phyloP scores from a whole-genome alignment of 2,113 vertebrate species.

The Xiphias gladius region DNA sequence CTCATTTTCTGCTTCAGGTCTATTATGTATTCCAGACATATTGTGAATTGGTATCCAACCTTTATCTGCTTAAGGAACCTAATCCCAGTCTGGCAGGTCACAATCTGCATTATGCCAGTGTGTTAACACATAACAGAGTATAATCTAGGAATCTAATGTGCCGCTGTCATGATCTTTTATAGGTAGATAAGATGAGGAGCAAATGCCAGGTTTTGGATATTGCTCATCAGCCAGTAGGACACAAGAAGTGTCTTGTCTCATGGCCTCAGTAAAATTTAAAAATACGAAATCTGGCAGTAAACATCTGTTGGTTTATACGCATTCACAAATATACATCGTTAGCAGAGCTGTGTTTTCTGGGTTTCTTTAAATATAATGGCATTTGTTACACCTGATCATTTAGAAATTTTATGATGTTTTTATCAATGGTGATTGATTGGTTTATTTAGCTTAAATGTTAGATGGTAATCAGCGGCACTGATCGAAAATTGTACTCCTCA shows the following conservation, averaged over 20 bases:
- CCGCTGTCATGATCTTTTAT: constrained; percentile 66
- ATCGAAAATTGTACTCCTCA: neutral
- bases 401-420: neutral
- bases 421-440: neutral
- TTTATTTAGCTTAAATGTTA: constrained; percentile 29
- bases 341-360: constrained; percentile 10
- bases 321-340: constrained; percentile 3
- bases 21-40: neutral
- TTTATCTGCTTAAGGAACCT: constrained; percentile 49
- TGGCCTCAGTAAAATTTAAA: constrained; percentile 45
- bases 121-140: constrained; percentile 23
- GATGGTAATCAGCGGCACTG: neutral
- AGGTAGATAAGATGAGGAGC: constrained; percentile 56
- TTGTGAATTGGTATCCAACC: constrained; percentile 17
- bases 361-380: neutral
- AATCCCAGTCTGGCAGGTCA: constrained; percentile 46
- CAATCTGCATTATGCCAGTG: constrained; percentile 26
- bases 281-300: constrained; percentile 22
- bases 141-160: constrained; percentile 62
- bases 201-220: constrained; percentile 55
- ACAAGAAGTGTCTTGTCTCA: constrained; percentile 15
- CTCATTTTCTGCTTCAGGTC: neutral
- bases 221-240: constrained; percentile 29
- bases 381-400: constrained; percentile 12
- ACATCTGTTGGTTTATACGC: constrained; percentile 44